Percentiles rank a stretch among this genome's conserved stretches.
Evolutionary conservation across 2,888 invertebrate genomes (phyloP).

Genomic region (Papilio elwesi): DNA sequence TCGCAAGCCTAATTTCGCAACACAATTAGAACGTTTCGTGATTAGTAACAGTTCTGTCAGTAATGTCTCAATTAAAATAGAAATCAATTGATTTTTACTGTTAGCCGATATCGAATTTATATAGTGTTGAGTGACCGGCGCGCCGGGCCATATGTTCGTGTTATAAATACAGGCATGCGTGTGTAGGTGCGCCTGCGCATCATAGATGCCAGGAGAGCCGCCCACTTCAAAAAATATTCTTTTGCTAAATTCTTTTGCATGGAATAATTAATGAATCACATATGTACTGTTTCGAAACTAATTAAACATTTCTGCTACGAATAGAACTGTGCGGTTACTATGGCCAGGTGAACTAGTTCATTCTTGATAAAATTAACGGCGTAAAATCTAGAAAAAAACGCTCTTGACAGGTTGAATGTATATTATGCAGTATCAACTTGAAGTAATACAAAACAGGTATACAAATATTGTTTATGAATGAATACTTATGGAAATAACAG

Average conservation of each 20-base stretch:
- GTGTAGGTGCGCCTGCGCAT: constrained; percentile 66
- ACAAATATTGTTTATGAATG: no score
- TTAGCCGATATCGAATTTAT: constrained; percentile 49
- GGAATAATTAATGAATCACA: constrained; percentile 16
- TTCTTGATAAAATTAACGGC: no score
- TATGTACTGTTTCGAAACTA: neutral
- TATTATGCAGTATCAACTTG: no score
- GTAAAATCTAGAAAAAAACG: no score
- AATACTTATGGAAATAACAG: no score
- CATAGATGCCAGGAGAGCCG: constrained; percentile 73
- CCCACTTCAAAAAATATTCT: constrained; percentile 60
- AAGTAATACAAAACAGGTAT: no score
- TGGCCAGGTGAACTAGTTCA: no score
- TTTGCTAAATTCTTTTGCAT: constrained; percentile 35
- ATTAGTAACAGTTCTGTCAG: constrained; percentile 9
- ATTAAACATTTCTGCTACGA: neutral
- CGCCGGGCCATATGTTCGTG: constrained; percentile 76
- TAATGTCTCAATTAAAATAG: neutral
- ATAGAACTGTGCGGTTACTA: no score
- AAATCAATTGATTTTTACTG: constrained; percentile 9
- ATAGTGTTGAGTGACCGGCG: constrained; percentile 42
- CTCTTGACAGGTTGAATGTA: no score
- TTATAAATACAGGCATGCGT: constrained; percentile 70
- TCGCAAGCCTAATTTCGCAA: constrained; percentile 9
- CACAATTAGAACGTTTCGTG: constrained; percentile 1